Conservation (phyloP, 2,888 invertebrate genomes). For the Reticulitermes lucifugus region DNA sequence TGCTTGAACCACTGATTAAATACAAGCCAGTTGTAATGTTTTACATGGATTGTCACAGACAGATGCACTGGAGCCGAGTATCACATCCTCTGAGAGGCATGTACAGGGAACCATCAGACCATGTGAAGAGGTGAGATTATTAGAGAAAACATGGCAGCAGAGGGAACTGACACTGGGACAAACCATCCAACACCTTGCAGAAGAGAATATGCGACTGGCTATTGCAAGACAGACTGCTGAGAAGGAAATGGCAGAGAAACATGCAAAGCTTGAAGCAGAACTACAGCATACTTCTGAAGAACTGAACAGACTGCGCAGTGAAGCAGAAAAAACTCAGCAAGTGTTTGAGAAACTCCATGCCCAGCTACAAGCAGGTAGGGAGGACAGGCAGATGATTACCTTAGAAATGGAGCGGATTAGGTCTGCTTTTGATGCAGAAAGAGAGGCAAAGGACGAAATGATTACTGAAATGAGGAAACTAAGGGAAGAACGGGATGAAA, state of each 20-base stretch:
- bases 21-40: background rate
- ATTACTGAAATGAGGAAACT: conserved; percentile 19
- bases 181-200: conserved; percentile 50
- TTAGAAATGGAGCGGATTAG: conserved; percentile 31
- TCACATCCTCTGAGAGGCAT: background rate
- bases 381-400: conserved; percentile 27
- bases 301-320: background rate
- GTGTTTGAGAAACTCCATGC: conserved; percentile 1
- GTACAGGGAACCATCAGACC: background rate
- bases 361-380: conserved; percentile 21
- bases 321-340: conserved; percentile 24
- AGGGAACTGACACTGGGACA: conserved; percentile 44
- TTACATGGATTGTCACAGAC: too few species aligned
- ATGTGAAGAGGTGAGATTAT: background rate
- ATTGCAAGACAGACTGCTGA: conserved; percentile 22
- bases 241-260: conserved; percentile 2
- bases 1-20: background rate
- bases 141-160: conserved; percentile 11
- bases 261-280: background rate
- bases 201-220: conserved; percentile 49
- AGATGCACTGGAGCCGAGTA: background rate
- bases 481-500: conserved; percentile 20
- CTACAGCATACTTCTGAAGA: background rate
- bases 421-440: conserved; percentile 26
- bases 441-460: conserved; percentile 32